Evolutionary conservation across 1,140 invertebrate species (phyloP), one percentile per base, ranked within the genome.

Genomic region (Anoplolepis gracilipes): DNA sequence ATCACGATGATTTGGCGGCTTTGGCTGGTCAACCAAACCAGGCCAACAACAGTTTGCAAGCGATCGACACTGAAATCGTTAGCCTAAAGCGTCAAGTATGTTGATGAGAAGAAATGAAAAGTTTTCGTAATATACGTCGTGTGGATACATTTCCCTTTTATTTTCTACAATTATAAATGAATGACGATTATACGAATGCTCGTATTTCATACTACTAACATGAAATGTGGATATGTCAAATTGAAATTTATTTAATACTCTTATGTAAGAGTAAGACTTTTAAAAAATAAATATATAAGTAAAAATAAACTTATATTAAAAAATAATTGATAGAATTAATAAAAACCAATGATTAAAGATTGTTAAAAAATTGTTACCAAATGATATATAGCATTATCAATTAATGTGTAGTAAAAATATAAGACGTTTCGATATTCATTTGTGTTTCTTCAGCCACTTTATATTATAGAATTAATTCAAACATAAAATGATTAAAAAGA

Each of bases 1-100:
- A 99, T 96, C 98, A 99, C 94, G 98, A 99, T 94, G 99, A 99
- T 96, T 96, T 99, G 91, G 97, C 98, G 79, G 97, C 97, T 65
- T 97, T 99, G 95, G 98, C 98, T 49, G 96, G 95, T 84, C 95
- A 96, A 86, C 95, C 96, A 87, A 96, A 96, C 92, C 97, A 97
- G 94, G 97, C 97, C 91, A 97, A 98, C 91, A 96, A 97, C 90
- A 97, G 98, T 94, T 96, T 99, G 85, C 97, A 97, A 95, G 97
- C 97, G 88, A 97, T 99, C 96, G 98, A 99, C 94, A 96, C 98
- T 91, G 98, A 99, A 96, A 97, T 99, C 93, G 97, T 98, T 94
- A 97, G 98, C 90, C 96, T 99, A 88, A 99, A 99, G 95, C 97
- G 98, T 96, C 97, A 98, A 98, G 98, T 98, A 97, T 96, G 97